These are phyloP conservation scores for Hippocampus abdominalis DNA, from an alignment of 2,113 vertebrate genomes.

Conservation along the genomic window DNA sequence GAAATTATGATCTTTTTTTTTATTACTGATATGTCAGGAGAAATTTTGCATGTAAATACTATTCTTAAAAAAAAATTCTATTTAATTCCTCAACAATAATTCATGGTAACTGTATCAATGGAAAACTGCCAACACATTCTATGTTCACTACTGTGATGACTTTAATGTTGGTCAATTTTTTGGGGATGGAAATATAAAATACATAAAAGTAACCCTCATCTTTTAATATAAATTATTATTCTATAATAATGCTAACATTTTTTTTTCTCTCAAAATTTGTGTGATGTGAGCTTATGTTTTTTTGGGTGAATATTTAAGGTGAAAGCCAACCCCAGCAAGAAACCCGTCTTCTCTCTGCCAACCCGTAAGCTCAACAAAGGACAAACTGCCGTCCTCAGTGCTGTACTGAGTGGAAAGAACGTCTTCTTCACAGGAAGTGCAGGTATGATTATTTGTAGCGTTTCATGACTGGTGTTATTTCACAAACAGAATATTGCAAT, in stretches of 20 bases:
- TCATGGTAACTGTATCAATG: background rate
- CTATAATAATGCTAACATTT: background rate
- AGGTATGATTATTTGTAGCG: conserved; percentile 64
- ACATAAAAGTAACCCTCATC: background rate
- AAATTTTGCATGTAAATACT: too few species aligned
- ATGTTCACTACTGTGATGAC: background rate
- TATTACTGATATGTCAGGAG: too few species aligned
- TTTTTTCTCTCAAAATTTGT: background rate
- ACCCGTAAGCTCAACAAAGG: conserved; percentile 80
- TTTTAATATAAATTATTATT: background rate
- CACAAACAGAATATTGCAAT: background rate
- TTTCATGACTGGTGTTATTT: background rate
- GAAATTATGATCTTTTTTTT: too few species aligned
- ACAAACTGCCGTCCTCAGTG: conserved; percentile 81
- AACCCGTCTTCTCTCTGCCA: conserved; percentile 66
- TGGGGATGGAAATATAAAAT: too few species aligned
- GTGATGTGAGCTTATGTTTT: background rate
- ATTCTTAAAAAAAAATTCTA: too few species aligned
- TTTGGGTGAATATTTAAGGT: conserved; percentile 53
- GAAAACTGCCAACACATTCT: background rate
- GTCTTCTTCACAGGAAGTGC: conserved; percentile 97
- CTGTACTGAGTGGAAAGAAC: conserved; percentile 83
- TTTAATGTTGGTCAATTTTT: too few species aligned
- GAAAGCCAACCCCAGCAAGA: conserved; percentile 73
- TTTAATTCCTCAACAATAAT: too few species aligned